Conservation (phyloP, 53 echinoderm and acorn worm genomes). For the Actinopyga echinites region DNA sequence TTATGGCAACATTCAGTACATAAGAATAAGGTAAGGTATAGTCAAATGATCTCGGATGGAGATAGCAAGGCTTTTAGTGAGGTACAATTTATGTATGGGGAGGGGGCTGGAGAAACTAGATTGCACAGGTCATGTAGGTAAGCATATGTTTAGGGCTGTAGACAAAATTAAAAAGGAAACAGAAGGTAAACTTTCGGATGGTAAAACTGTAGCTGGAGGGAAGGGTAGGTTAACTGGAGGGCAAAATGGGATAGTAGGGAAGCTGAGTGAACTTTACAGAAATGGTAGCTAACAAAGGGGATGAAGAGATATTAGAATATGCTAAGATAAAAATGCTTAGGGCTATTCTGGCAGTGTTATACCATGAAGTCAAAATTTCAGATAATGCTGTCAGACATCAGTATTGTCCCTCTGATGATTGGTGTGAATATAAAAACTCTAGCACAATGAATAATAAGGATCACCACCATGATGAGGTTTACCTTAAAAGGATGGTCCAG, state of each 20-base stretch:
- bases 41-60: conserved; percentile 46
- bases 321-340: conserved; percentile 12
- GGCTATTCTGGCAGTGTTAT: conserved; percentile 37
- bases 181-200: conserved; percentile 28
- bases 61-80: conserved; percentile 31
- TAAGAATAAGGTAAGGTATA: conserved; percentile 33
- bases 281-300: conserved; percentile 1
- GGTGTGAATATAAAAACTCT: conserved; percentile 11
- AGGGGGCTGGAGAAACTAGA: neutral
- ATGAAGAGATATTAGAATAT: neutral
- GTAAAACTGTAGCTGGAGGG: conserved; percentile 24
- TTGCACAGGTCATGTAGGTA: conserved; percentile 57
- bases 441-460: conserved; percentile 5
- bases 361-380: conserved; percentile 42
- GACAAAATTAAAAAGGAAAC: conserved; percentile 45
- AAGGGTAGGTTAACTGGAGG: conserved; percentile 15
- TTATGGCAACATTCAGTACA: neutral
- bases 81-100: conserved; percentile 34
- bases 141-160: conserved; percentile 51
- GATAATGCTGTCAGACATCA: neutral
- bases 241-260: neutral
- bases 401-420: neutral
- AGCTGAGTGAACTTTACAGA: conserved; percentile 38
- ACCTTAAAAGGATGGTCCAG: neutral
- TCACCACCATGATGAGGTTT: conserved; percentile 45